Base-by-base conservation (phyloP, 2,797 vertebrate genomes). In the Sphaeramia orbicularis region DNA sequence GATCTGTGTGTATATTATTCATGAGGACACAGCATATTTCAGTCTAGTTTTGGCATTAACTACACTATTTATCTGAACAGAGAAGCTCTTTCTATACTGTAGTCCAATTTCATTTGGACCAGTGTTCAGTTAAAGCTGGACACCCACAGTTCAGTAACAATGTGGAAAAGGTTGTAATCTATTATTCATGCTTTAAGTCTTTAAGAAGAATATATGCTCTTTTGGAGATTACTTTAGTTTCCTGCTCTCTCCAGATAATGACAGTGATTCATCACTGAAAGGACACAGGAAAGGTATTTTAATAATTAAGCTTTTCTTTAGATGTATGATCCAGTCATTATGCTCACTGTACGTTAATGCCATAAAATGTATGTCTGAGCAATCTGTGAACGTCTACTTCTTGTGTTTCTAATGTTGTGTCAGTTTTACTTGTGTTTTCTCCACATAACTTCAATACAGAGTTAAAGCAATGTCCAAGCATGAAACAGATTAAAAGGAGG, bases 111-210 rank as follows among this genome's bases (percentile, higher is more conserved):
- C 37, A 62, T 71, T 35, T 54, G 24, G 3, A 6, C 24, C 45
- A 24, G 60, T 66, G 37, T 58, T 52, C 7, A 40, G 45, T 47
- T 72, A 36, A 50, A 70, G 66, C 57, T 71, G 72, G 76, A 79
- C 69, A 54, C 71, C 78, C 12, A 27, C 43, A 8, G 65, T 69
- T 74, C 42, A 76, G 41, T 43, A 57, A 24, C 7, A 15, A 4
- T 49, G 71, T 48, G 18, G 49, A 66, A 74, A 86, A 86, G 58
- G 76, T 80, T 47, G 62, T 77, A 51, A 76, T 91, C 58, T 78
- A 86, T 87, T 84, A 85, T 90, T 89, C 64, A 83, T 66, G 60
- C 15, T 59, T 52, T 43, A 83, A 53, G 56, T 51, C 59, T 69
- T 77, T 24, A 65, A 72, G 64, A 84, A 38, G 61, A 68, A 76